Evolutionary conservation across 2,888 invertebrate species (phyloP), one percentile per base, ranked within the genome.

Genomic region (Biston stratarius): DNA sequence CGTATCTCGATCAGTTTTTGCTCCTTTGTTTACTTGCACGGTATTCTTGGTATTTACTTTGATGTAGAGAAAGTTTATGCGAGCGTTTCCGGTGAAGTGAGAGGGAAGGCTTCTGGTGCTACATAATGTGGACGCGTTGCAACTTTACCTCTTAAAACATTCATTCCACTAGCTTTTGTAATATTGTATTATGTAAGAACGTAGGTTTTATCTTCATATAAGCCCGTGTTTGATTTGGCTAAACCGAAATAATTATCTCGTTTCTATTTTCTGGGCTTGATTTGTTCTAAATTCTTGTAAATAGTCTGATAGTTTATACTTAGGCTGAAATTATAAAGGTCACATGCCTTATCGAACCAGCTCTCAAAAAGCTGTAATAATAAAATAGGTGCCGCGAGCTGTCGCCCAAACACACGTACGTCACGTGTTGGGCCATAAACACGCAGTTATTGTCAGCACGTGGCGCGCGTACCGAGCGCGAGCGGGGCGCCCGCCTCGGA

Each of bases 381-480:
- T 55, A 24, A 45, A 64, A 45, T 51, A 38, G 36, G 14, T 44
- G 15, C 0, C 48, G 47, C 24, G 48, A 48, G 40, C 36, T 51
- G 44, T 45, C 52, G 24, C 38, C 58, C 45, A 40, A 59, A 34
- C 53, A 63, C 45, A 69, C 60, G 67, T 71, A 70, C 34, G 68
- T 64, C 56, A 70, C 49, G 58, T 65, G 59, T 47, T 38, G 56
- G 44, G 59, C 63, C 70, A 65, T 71, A 72, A 70, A 72, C 72
- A 72, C 66, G 61, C 64, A 70, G 67, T 70, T 65, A 71, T 66
- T 63, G 73, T 67, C 64, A 48, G 47, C 53, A 24, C 58, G 67
- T 63, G 74, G 9, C 12, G 40, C 34, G 69, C 67, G 61, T 74
- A 56, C 38, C 0, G 36, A 67, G 52, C 51, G 14, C 10, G 48